Conservation (phyloP, 2,797 vertebrate genomes). For the Cichlasoma orientale region DNA sequence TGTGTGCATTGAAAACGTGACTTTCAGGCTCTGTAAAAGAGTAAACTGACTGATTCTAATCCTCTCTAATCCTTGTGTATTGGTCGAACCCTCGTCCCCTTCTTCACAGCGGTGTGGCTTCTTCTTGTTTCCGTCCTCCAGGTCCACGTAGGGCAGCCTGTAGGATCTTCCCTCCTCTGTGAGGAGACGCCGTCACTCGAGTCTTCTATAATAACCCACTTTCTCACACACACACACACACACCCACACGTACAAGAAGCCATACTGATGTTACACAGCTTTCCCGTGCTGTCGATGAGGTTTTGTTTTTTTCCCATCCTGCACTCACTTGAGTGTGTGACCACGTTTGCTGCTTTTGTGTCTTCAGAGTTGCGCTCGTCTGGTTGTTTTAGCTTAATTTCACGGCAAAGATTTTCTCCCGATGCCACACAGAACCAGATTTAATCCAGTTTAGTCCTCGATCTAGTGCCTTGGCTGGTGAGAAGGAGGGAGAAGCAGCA, state of each 20-base stretch:
- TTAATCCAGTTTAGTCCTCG: slow-evolving; percentile 61
- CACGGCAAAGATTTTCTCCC: slow-evolving; percentile 7
- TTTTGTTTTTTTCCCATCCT: background rate
- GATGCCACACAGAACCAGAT: slow-evolving; percentile 44
- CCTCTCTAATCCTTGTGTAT: background rate
- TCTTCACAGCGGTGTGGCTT: background rate
- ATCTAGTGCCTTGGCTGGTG: slow-evolving; percentile 76
- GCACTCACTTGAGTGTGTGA: background rate
- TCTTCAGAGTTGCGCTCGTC: background rate
- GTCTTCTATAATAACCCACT: slow-evolving; percentile 14
- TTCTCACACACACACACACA: slow-evolving; percentile 19
- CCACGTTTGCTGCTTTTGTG: background rate
- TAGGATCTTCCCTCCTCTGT: slow-evolving; percentile 89
- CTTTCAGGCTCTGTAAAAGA: background rate
- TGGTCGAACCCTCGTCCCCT: slow-evolving; percentile 3
- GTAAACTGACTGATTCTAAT: background rate
- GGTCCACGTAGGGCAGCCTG: slow-evolving; percentile 69
- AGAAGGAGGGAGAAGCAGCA: slow-evolving; percentile 46
- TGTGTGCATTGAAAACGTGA: background rate
- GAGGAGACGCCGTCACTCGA: slow-evolving; percentile 78
- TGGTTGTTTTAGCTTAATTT: slow-evolving; percentile 14
- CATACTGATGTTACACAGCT: slow-evolving; percentile 87
- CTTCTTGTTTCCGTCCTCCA: slow-evolving; percentile 2
- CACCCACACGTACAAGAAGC: slow-evolving; percentile 79
- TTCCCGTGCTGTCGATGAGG: slow-evolving; percentile 24